These are phyloP conservation scores for Gila robusta DNA, from an alignment of 2,797 vertebrate genomes.

Conservation along the genomic window DNA sequence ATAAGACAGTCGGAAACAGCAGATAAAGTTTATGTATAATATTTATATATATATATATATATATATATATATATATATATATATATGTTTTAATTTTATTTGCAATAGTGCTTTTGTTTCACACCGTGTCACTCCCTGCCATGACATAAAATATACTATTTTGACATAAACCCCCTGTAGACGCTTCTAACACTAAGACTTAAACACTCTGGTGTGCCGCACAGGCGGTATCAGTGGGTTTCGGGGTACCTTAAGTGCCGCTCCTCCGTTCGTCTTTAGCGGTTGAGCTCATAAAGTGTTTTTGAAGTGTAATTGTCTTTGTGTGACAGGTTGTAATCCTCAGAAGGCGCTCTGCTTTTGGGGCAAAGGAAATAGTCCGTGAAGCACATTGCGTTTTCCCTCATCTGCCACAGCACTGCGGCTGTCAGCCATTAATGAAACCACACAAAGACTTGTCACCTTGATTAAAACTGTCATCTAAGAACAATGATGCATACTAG, in stretches of 20 bases:
- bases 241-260: slow-evolving; percentile 25
- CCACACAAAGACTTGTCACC: slow-evolving; percentile 58
- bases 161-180: neutral
- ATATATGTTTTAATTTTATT: neutral
- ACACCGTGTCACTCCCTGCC: neutral
- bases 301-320: slow-evolving; percentile 52
- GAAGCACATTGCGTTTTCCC: slow-evolving; percentile 56
- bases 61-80: neutral
- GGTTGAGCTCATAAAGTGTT: slow-evolving; percentile 51
- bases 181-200: neutral
- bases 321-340: slow-evolving; percentile 56
- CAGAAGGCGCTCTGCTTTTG: slow-evolving; percentile 45
- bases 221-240: neutral
- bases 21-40: neutral
- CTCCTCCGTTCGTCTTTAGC: slow-evolving; percentile 45
- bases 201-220: neutral
- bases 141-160: slow-evolving; percentile 4
- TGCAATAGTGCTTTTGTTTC: neutral
- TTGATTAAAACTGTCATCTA: slow-evolving; percentile 63
- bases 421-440: slow-evolving; percentile 63
- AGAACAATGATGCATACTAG: slow-evolving; percentile 58
- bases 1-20: neutral
- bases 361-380: slow-evolving; percentile 55
- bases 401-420: slow-evolving; percentile 41
- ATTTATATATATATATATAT: too few species aligned